A percentile compares a stretch with the other conserved stretches of the same genome.
phyloP scores from a whole-genome alignment of 2,113 vertebrate genomes.

The Plecturocebus donacophilus region DNA sequence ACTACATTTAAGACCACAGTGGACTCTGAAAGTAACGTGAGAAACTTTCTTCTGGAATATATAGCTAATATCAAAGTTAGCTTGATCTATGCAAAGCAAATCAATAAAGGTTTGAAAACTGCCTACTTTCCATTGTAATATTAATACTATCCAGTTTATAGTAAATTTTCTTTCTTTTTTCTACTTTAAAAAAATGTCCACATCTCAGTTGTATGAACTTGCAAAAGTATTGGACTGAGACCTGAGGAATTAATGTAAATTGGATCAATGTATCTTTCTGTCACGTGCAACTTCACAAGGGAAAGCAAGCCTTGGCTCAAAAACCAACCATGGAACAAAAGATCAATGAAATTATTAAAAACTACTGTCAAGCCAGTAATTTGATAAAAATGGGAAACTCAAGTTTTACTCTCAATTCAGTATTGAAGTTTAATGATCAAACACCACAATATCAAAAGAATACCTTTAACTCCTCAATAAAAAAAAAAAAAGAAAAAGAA shows the following conservation, averaged over 20 bases:
- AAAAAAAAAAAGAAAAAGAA: not conserved
- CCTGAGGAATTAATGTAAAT: not conserved
- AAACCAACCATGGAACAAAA: not conserved
- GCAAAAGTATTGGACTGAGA: not conserved
- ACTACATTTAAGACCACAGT: not conserved
- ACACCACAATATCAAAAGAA: not conserved
- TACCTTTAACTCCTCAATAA: not conserved
- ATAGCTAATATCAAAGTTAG: conserved; percentile 12
- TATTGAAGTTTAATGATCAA: not conserved
- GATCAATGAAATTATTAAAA: not conserved
- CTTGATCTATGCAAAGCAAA: not conserved
- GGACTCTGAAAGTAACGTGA: not conserved
- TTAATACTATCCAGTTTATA: not conserved
- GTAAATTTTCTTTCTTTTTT: not conserved
- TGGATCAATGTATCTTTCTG: not conserved
- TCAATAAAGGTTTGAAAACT: not conserved
- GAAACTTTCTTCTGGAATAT: conserved; percentile 25
- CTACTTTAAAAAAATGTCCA: not conserved
- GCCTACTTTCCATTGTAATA: not conserved
- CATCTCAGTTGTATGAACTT: not conserved
- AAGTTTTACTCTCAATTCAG: not conserved
- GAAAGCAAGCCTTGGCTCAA: not conserved
- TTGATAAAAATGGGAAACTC: not conserved
- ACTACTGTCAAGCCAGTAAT: not conserved
- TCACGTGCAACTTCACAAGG: not conserved